phyloP scores from a whole-genome alignment of 2,888 invertebrate genomes.

The Andricus quercusramuli region DNA sequence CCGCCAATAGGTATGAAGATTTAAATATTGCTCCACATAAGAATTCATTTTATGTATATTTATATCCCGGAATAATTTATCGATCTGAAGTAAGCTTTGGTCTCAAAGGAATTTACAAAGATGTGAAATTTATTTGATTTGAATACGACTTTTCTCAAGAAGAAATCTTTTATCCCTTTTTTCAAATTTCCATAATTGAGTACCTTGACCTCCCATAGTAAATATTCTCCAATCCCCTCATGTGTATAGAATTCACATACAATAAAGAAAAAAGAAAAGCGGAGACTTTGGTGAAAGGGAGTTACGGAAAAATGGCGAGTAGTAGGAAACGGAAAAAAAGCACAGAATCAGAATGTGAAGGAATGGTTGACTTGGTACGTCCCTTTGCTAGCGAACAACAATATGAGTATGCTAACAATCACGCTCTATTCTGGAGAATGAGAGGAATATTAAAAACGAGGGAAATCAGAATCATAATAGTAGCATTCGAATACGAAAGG shows the following conservation, averaged over 20 bases:
- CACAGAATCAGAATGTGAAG: conserved; percentile 13
- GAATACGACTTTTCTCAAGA: neutral
- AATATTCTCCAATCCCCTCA: neutral
- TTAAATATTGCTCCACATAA: neutral
- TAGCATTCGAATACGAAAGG: conserved; percentile 1
- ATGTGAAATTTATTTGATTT: neutral
- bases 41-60: too few relatives aligned
- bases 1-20: neutral
- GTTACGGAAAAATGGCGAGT: neutral
- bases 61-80: neutral
- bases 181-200: neutral
- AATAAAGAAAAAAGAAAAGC: neutral
- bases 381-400: conserved; percentile 17
- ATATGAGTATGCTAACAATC: conserved; percentile 37
- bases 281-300: neutral
- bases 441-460: conserved; percentile 35
- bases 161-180: neutral
- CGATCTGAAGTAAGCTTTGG: neutral
- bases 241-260: neutral
- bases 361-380: conserved; percentile 33
- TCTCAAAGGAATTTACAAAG: neutral
- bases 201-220: neutral
- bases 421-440: conserved; percentile 13
- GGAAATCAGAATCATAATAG: conserved; percentile 27
- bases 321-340: conserved; percentile 9